These are phyloP conservation scores for Choloepus didactylus DNA, from an alignment of 2,797 vertebrate genomes.

Conservation along the genomic window DNA sequence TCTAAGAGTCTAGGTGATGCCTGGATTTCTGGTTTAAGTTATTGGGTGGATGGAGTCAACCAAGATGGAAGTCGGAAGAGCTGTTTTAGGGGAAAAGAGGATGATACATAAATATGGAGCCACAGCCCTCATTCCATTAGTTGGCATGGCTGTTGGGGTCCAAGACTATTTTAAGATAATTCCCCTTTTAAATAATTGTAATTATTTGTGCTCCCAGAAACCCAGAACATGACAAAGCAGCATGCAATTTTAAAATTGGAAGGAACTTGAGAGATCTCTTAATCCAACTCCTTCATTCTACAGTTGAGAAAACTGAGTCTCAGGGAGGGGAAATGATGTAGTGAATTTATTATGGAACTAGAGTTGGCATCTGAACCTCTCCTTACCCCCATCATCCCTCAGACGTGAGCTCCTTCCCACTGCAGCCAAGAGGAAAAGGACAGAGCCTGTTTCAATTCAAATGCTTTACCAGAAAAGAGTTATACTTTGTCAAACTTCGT, in stretches of 20 bases:
- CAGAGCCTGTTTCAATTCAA: not conserved
- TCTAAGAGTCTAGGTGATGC: not conserved
- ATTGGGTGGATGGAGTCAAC: not conserved
- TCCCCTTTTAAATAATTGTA: not conserved
- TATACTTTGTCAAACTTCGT: constrained; percentile 8
- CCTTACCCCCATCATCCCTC: too few relatives aligned
- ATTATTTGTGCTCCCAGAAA: constrained; percentile 6
- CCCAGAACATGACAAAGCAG: not conserved
- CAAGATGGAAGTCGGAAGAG: not conserved
- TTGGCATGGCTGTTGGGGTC: not conserved
- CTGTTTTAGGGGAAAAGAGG: not conserved
- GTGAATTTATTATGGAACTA: not conserved
- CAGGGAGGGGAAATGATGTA: not conserved
- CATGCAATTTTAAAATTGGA: constrained; percentile 39
- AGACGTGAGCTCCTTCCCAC: not conserved
- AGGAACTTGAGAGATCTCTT: not conserved
- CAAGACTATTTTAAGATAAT: constrained; percentile 1
- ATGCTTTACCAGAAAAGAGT: not conserved
- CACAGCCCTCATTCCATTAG: not conserved
- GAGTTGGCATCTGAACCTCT: not conserved
- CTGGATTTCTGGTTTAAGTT: constrained; percentile 20
- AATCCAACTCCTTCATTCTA: not conserved
- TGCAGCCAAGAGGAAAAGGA: not conserved
- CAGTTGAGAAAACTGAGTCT: not conserved
- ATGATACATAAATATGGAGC: not conserved